A percentile compares a stretch with the other conserved stretches of the same genome.
phyloP scores from a whole-genome alignment of 2,113 vertebrate species.

The Cygnus buccinator region DNA sequence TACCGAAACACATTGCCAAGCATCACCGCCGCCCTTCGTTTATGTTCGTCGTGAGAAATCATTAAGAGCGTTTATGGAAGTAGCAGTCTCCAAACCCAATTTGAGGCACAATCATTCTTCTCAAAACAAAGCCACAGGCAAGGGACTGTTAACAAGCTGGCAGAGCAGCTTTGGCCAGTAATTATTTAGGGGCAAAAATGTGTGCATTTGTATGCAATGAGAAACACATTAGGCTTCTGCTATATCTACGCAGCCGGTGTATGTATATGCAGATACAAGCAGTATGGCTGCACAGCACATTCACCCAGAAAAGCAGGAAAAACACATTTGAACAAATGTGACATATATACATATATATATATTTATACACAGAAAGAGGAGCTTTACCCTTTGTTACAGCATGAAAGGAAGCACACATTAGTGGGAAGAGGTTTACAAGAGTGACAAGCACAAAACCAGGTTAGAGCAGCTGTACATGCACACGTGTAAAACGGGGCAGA shows the following conservation, averaged over 20 bases:
- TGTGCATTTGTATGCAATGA: background rate
- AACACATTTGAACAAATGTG: background rate
- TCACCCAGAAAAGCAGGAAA: background rate
- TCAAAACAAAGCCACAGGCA: conserved; percentile 39
- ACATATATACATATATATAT: rapidly evolving
- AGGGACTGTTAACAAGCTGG: conserved; percentile 9
- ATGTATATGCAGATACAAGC: background rate
- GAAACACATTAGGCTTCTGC: background rate
- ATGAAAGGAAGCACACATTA: background rate
- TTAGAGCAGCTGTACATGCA: no score
- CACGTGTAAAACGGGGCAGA: rapidly evolving
- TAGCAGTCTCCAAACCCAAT: conserved; percentile 10
- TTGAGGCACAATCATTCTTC: background rate
- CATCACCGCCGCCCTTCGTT: background rate
- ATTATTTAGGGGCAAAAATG: conserved; percentile 8
- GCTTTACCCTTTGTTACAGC: background rate
- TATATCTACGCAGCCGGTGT: background rate
- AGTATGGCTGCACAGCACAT: background rate
- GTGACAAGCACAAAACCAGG: background rate
- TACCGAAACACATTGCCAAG: background rate
- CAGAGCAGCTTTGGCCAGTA: background rate
- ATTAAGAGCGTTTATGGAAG: background rate
- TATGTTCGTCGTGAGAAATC: background rate
- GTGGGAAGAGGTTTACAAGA: background rate
- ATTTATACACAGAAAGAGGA: background rate